Evolutionary conservation across 1,140 invertebrate genomes (phyloP).

Genomic region (Armadillidium nasatum): DNA sequence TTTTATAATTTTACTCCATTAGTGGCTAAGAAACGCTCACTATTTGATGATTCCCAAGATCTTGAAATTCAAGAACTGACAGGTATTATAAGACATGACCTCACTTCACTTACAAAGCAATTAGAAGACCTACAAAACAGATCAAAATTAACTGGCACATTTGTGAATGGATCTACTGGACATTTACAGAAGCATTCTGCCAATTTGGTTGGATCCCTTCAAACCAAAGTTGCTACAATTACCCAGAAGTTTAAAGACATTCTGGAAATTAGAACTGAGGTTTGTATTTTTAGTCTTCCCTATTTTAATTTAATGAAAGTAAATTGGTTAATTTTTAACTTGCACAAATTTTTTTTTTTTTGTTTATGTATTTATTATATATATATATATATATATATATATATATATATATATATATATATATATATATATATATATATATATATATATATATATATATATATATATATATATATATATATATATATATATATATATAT

Average conservation of each 20-base stretch:
- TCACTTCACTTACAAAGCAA: conserved; percentile 90
- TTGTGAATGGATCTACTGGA: conserved; percentile 54
- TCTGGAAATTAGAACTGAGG: conserved; percentile 80
- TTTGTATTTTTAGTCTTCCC: conserved; percentile 48
- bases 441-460: conserved; percentile 5
- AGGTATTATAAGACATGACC: conserved; percentile 94
- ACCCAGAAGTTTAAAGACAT: conserved; percentile 94
- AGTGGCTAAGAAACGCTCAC: conserved; percentile 94
- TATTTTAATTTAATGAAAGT: neutral
- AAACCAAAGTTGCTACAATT: conserved; percentile 93
- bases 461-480: conserved; percentile 34
- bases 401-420: neutral
- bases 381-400: neutral
- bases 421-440: neutral
- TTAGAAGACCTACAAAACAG: conserved; percentile 76
- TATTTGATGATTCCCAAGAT: conserved; percentile 88
- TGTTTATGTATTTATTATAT: too few relatives aligned
- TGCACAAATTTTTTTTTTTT: too few relatives aligned
- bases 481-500: neutral
- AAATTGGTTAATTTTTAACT: too few relatives aligned
- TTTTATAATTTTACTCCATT: too few relatives aligned
- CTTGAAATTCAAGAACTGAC: conserved; percentile 96
- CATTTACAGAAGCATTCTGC: conserved; percentile 92
- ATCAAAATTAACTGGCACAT: conserved; percentile 56
- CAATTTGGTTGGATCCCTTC: conserved; percentile 86